Conservation (phyloP, 64 coral and sea anemone species). For the Actinia equina region DNA sequence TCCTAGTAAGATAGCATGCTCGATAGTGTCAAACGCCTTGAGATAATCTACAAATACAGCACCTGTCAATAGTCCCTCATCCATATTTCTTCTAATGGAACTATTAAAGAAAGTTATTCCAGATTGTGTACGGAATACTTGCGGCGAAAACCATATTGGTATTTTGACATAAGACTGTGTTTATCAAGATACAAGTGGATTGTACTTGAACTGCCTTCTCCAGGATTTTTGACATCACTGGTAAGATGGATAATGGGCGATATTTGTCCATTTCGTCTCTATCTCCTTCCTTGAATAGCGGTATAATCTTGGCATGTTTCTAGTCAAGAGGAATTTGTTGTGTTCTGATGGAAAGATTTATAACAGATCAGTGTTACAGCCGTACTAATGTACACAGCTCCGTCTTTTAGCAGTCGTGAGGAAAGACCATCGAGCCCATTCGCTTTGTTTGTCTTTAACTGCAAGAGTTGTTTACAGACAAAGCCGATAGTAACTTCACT, state of each 20-base stretch:
- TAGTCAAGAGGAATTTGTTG: background rate
- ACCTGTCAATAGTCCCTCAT: conserved; percentile 12
- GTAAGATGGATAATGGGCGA: background rate
- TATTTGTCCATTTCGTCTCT: background rate
- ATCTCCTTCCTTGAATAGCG: background rate
- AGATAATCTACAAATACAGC: conserved; percentile 4
- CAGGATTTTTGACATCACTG: background rate
- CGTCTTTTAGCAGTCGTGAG: background rate
- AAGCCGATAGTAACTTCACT: background rate
- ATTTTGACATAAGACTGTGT: background rate
- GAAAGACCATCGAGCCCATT: background rate
- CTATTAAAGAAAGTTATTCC: conserved; percentile 13
- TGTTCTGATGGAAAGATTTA: background rate
- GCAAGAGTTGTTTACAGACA: background rate
- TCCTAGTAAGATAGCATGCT: background rate
- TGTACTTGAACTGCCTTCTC: conserved; percentile 20
- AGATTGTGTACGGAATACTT: conserved; percentile 23
- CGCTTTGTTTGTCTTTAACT: no score
- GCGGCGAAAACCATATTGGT: conserved; percentile 36
- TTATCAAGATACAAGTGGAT: background rate
- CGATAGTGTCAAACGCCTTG: conserved; percentile 10
- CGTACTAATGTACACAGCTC: background rate
- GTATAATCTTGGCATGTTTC: background rate
- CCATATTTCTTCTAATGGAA: conserved; percentile 27
- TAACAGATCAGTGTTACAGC: background rate